Evolutionary conservation across 2,113 vertebrate species (phyloP).

Genomic region (Maccullochella peelii): DNA sequence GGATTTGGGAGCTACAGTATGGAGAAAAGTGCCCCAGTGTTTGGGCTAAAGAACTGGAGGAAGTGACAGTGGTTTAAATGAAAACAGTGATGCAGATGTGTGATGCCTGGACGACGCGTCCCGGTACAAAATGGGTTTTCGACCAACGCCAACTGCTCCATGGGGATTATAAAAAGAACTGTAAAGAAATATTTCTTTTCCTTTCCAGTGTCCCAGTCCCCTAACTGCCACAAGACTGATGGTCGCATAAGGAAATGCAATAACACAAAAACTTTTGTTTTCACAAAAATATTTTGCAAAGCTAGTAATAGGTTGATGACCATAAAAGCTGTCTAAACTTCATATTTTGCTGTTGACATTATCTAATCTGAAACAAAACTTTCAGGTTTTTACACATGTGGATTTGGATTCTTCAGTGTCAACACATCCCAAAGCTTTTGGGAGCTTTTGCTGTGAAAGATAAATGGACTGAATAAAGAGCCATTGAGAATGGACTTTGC

Average conservation of each 20-base stretch:
- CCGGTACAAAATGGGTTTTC: constrained; percentile 23
- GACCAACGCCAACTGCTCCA: constrained; percentile 16
- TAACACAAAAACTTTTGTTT: not conserved
- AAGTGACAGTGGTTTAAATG: constrained; percentile 12
- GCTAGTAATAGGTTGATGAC: constrained; percentile 4
- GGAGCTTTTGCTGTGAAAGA: constrained; percentile 72
- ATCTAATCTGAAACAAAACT: constrained; percentile 30
- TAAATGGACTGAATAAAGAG: constrained; percentile 59
- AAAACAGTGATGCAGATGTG: constrained; percentile 17
- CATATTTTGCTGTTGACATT: constrained; percentile 21
- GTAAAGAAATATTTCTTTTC: constrained; percentile 50
- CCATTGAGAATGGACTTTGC: constrained; percentile 38
- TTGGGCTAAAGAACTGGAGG: constrained; percentile 42
- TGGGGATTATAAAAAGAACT: constrained; percentile 55
- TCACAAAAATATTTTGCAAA: not conserved
- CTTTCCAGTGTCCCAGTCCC: constrained; percentile 39
- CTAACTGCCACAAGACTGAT: constrained; percentile 20
- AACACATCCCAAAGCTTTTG: constrained; percentile 26
- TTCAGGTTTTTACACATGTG: not conserved
- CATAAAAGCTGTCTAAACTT: constrained; percentile 29
- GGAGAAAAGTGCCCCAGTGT: constrained; percentile 18
- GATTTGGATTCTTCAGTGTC: constrained; percentile 45
- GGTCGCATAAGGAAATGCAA: constrained; percentile 33
- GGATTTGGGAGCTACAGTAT: constrained; percentile 59
- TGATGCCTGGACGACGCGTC: constrained; percentile 23